Evolutionary conservation across 2,888 invertebrate species (phyloP).

Genomic region (Thecocarcelia acutangulata): DNA sequence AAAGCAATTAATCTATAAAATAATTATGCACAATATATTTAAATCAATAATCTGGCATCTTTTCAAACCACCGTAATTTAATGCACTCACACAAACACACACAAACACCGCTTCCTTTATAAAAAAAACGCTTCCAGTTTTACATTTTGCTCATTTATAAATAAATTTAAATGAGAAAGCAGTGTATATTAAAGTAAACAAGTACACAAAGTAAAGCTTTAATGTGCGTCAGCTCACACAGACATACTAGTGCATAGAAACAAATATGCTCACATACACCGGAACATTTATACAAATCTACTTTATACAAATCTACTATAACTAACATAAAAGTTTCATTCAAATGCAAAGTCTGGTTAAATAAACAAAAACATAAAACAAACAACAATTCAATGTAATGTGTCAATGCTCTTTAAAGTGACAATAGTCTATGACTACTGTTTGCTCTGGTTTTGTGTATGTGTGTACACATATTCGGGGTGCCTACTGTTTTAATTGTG

Average conservation of each 20-base stretch:
- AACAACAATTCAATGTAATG: constrained; percentile 64
- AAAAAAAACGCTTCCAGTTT: not conserved
- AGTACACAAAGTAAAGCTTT: too few species aligned
- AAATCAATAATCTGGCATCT: constrained; percentile 8
- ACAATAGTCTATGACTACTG: constrained; percentile 40
- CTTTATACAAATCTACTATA: too few species aligned
- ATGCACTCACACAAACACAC: not conserved
- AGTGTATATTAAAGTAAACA: too few species aligned
- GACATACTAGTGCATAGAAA: not conserved
- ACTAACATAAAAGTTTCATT: not conserved
- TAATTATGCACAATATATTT: too few species aligned
- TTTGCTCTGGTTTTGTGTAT: constrained; percentile 20
- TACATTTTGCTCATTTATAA: not conserved
- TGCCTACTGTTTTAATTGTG: not conserved
- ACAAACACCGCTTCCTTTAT: too few species aligned
- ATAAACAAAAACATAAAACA: constrained; percentile 44
- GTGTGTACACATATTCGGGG: not conserved
- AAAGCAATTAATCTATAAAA: too few species aligned
- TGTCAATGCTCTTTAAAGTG: constrained; percentile 66
- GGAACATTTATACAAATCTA: not conserved
- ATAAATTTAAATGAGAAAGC: too few species aligned
- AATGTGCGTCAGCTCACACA: not conserved
- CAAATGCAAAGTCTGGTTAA: constrained; percentile 43
- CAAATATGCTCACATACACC: not conserved
- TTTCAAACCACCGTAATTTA: not conserved